A percentile compares a stretch with the other conserved stretches of the same genome.
Evolutionary conservation across 2,113 vertebrate species (phyloP).

Genomic region (Semnornis frantzii): DNA sequence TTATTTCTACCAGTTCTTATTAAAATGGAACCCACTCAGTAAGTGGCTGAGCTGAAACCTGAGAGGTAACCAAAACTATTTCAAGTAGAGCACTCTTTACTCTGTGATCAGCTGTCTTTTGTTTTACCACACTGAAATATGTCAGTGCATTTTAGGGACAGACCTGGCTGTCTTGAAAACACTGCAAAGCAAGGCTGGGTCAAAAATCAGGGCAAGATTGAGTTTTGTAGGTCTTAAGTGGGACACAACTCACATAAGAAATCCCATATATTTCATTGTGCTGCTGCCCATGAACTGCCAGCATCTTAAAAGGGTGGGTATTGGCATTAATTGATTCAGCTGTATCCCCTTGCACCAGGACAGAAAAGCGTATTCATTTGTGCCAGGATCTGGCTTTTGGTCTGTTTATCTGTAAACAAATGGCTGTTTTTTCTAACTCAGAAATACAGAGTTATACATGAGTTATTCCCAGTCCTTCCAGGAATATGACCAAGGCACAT

Average conservation of each 20-base stretch:
- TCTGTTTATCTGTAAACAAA: conserved; percentile 42
- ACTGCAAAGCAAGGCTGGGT: neutral
- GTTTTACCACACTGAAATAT: neutral
- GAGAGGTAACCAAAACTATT: conserved; percentile 29
- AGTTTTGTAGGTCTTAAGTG: neutral
- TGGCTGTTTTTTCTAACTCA: conserved; percentile 2
- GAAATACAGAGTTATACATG: conserved; percentile 27
- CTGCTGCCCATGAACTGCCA: neutral
- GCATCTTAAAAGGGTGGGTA: neutral
- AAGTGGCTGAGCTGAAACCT: conserved; percentile 52
- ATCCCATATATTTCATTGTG: neutral
- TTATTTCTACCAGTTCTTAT: conserved; percentile 23
- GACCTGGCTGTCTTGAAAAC: neutral
- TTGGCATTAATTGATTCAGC: neutral
- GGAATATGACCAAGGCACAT: neutral
- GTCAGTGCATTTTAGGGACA: conserved; percentile 24
- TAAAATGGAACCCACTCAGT: conserved; percentile 51
- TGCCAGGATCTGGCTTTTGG: neutral
- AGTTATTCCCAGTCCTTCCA: conserved; percentile 12
- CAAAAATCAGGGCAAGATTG: neutral
- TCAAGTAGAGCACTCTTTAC: neutral
- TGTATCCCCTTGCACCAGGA: neutral
- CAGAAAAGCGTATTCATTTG: neutral
- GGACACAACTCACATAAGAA: neutral
- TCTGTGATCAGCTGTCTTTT: neutral